phyloP scores from a whole-genome alignment of 1,140 invertebrate genomes.

The roundworm (Caenorhabditis elegans) region WBcel235 BX284602.5:5504501-5505000 shows the following conservation, averaged over 20 bases:
- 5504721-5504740: conserved; percentile 76
- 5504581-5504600: conserved; percentile 72
- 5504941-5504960: not conserved
- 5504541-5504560: conserved; percentile 70
- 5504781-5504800: conserved; percentile 64
- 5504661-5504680: conserved; percentile 68
- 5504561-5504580: not conserved
- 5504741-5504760: conserved; percentile 75
- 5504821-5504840: conserved; percentile 67
- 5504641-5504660: conserved; percentile 77
- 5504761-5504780: conserved; percentile 47
- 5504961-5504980: conserved; percentile 61
- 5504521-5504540: conserved; percentile 70
- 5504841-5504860: conserved; percentile 67
- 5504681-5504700: not conserved
- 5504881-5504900: conserved; percentile 62
- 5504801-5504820: conserved; percentile 63
- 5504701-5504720: conserved; percentile 72
- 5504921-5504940: conserved; percentile 63
- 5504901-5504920: conserved; percentile 63
- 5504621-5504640: conserved; percentile 79
- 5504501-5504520: conserved; percentile 69
- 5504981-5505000: conserved; percentile 55
- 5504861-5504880: conserved; percentile 54
- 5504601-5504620: conserved; percentile 81